Evolutionary conservation across 2,888 invertebrate genomes (phyloP).

Genomic region (Camponotus fellah): DNA sequence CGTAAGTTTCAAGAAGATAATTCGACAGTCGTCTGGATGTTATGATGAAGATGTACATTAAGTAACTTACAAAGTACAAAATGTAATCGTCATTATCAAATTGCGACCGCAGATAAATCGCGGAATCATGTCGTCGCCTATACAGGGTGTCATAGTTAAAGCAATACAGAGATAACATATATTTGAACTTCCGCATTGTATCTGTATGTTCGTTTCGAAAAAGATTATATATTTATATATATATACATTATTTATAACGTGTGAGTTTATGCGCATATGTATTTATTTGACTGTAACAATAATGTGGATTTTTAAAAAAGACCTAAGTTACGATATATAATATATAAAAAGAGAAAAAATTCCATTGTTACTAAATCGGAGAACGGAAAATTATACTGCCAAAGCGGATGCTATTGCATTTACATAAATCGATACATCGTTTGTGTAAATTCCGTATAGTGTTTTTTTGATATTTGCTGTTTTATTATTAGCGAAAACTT

Average conservation of each 20-base stretch:
- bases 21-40: slow-evolving; percentile 70
- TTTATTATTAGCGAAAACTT: slow-evolving; percentile 73
- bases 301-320: slow-evolving; percentile 60
- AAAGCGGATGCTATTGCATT: slow-evolving; percentile 83
- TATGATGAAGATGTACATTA: slow-evolving; percentile 71
- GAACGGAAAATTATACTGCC: slow-evolving; percentile 79
- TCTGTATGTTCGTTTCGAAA: slow-evolving; percentile 58
- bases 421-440: slow-evolving; percentile 76
- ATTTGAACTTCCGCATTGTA: slow-evolving; percentile 57
- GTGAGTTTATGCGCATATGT: slow-evolving; percentile 58
- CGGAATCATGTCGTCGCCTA: slow-evolving; percentile 62
- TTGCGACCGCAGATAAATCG: slow-evolving; percentile 58
- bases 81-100: slow-evolving; percentile 57
- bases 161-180: slow-evolving; percentile 46
- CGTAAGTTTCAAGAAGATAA: slow-evolving; percentile 47
- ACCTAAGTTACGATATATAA: slow-evolving; percentile 56
- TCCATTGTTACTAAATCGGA: not conserved
- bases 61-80: slow-evolving; percentile 59
- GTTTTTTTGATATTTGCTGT: slow-evolving; percentile 77
- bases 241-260: slow-evolving; percentile 68
- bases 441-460: slow-evolving; percentile 71
- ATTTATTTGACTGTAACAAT: slow-evolving; percentile 70
- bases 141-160: slow-evolving; percentile 66
- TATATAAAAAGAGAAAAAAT: slow-evolving; percentile 27
- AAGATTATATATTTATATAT: slow-evolving; percentile 69